These are phyloP conservation scores for Serrognathus titanus DNA, from an alignment of 2,888 invertebrate species.

Conservation along the genomic window DNA sequence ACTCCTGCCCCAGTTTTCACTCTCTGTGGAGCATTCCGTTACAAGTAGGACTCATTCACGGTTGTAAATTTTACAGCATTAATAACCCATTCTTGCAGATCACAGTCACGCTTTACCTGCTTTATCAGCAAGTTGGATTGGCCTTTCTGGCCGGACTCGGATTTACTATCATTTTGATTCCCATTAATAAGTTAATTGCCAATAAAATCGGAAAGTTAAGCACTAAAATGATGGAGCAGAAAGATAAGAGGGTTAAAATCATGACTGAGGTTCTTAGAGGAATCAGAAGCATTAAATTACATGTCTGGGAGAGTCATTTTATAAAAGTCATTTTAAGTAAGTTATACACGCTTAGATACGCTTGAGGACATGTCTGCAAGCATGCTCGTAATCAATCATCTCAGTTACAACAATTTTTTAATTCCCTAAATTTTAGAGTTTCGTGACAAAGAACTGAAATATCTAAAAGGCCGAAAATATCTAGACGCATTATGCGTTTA, in stretches of 20 bases:
- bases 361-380: no score
- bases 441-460: slow-evolving; percentile 69
- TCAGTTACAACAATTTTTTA: not conserved
- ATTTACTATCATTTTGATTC: slow-evolving; percentile 85
- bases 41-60: slow-evolving; percentile 57
- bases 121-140: slow-evolving; percentile 84
- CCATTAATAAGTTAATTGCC: slow-evolving; percentile 87
- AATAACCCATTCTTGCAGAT: slow-evolving; percentile 56
- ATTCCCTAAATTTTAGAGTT: slow-evolving; percentile 51
- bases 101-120: slow-evolving; percentile 73
- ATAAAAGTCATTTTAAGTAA: slow-evolving; percentile 65
- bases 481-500: slow-evolving; percentile 96
- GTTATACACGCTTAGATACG: slow-evolving; percentile 22
- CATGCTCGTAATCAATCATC: not conserved
- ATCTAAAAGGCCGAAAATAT: slow-evolving; percentile 85
- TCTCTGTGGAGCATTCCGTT: slow-evolving; percentile 95
- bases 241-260: slow-evolving; percentile 84
- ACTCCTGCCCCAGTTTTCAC: slow-evolving; percentile 95
- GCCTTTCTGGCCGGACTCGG: slow-evolving; percentile 87
- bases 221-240: slow-evolving; percentile 82
- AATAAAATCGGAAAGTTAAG: slow-evolving; percentile 84
- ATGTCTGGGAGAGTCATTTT: slow-evolving; percentile 92
- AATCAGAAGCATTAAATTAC: slow-evolving; percentile 85
- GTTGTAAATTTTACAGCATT: not conserved
- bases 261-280: slow-evolving; percentile 85